phyloP scores from a whole-genome alignment of 2,113 vertebrate genomes.

The Prinia subflava region DNA sequence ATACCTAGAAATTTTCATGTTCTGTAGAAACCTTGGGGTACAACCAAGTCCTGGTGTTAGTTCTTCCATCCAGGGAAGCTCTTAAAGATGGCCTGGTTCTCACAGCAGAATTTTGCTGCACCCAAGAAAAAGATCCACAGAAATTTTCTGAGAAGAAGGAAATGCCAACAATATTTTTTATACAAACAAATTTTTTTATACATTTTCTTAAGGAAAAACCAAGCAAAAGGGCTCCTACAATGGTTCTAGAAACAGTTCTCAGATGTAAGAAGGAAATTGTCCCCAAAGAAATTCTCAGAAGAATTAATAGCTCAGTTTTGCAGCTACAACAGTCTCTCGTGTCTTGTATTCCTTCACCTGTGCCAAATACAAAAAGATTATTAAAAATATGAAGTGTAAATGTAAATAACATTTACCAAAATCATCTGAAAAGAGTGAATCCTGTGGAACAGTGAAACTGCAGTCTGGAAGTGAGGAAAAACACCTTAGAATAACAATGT shows the following conservation, averaged over 20 bases:
- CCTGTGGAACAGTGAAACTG: neutral
- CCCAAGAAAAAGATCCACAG: neutral
- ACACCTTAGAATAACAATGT: neutral
- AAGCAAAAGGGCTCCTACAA: fast-evolving
- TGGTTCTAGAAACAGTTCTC: neutral
- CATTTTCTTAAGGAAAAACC: neutral
- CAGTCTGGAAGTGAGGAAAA: neutral
- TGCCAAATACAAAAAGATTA: neutral
- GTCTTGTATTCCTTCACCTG: neutral
- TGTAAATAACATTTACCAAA: too few species aligned
- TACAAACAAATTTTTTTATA: neutral
- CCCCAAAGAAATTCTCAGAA: neutral
- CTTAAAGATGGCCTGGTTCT: neutral
- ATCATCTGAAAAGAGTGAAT: neutral
- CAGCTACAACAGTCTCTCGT: neutral
- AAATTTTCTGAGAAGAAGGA: neutral
- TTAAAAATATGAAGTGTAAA: neutral
- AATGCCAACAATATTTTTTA: neutral
- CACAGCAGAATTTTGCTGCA: neutral
- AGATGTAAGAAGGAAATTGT: neutral
- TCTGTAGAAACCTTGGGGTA: neutral
- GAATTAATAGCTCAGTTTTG: neutral
- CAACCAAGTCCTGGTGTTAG: neutral
- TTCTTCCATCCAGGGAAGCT: neutral
- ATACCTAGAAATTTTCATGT: neutral